phyloP scores from a whole-genome alignment of 2,888 invertebrate genomes.

The Mythimna vitellina region DNA sequence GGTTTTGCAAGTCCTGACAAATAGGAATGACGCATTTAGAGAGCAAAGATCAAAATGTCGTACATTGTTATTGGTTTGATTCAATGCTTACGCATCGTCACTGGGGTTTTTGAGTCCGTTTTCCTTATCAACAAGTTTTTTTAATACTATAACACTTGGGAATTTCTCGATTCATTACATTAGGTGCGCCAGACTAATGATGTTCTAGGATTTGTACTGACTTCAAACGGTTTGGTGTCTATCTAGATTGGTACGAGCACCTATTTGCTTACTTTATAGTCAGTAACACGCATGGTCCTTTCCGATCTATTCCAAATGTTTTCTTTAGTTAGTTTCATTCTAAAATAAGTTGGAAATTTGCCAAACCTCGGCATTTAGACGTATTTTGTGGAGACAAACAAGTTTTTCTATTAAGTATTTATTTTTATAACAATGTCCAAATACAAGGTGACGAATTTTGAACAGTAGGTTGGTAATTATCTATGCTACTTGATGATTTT shows the following conservation, averaged over 20 bases:
- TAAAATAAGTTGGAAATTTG: constrained; percentile 44
- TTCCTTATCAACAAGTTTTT: constrained; percentile 31
- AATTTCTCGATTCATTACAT: constrained; percentile 3
- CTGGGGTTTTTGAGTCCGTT: constrained; percentile 4
- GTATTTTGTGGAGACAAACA: constrained; percentile 36
- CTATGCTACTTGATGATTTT: not conserved
- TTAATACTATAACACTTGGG: not conserved
- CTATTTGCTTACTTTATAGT: not conserved
- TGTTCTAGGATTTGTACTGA: not conserved
- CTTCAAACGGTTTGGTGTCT: not conserved
- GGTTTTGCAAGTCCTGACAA: constrained; percentile 13
- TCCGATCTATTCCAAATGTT: constrained; percentile 19
- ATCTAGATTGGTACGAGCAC: not conserved
- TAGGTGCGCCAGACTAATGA: not conserved
- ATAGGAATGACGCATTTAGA: constrained; percentile 28
- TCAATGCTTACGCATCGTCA: not conserved
- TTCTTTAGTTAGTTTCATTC: constrained; percentile 33
- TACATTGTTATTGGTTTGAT: constrained; percentile 16
- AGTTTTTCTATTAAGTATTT: constrained; percentile 39
- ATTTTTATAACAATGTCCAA: constrained; percentile 38
- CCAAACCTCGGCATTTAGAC: constrained; percentile 40
- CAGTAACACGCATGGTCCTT: not conserved
- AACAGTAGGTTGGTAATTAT: constrained; percentile 1
- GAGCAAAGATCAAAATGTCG: constrained; percentile 7
- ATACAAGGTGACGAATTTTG: constrained; percentile 11